phyloP scores from a whole-genome alignment of 37 sponge, comb jelly and placozoan species.

The Cladorhizidae sp. region DNA sequence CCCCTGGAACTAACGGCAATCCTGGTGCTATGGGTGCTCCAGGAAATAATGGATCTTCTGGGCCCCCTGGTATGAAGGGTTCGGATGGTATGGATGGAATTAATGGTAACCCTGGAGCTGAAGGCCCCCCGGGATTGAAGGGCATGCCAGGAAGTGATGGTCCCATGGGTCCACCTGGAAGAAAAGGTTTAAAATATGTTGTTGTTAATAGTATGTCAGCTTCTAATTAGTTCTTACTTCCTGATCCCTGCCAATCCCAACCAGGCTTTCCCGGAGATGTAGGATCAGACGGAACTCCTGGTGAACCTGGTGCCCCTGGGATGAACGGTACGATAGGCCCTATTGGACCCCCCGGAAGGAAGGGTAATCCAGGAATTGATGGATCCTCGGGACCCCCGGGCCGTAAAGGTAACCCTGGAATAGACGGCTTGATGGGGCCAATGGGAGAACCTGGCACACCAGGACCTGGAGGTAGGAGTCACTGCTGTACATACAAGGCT shows the following conservation, averaged over 20 bases:
- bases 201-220: neutral
- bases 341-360: neutral
- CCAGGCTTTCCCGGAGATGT: slow-evolving; percentile 9
- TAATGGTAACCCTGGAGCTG: slow-evolving; percentile 2
- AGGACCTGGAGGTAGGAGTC: neutral
- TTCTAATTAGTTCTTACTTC: neutral
- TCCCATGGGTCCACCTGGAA: slow-evolving; percentile 12
- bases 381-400: slow-evolving; percentile 1
- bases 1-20: neutral
- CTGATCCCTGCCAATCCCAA: neutral
- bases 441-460: neutral
- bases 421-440: neutral
- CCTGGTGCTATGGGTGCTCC: neutral
- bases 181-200: slow-evolving; percentile 17
- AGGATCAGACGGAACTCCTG: slow-evolving; percentile 13
- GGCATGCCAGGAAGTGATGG: slow-evolving; percentile 25
- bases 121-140: slow-evolving; percentile 16
- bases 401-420: neutral
- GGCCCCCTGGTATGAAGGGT: neutral
- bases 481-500: too few relatives aligned
- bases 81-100: neutral
- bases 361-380: neutral
- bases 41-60: neutral
- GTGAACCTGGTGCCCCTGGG: neutral
- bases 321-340: neutral